These are phyloP conservation scores for mouse (Mus musculus) DNA, from an alignment of 2,113 vertebrate genomes.

Conservation along the genomic window GRCm39 chr14:76357001-76357500, in stretches of 20 bases:
- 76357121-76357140: neutral
- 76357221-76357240: neutral
- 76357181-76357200: neutral
- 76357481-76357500: neutral
- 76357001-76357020: neutral
- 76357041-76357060: neutral
- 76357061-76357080: neutral
- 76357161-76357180: neutral
- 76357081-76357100: neutral
- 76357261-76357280: neutral
- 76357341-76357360: neutral
- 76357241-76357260: neutral
- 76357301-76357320: neutral
- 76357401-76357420: neutral
- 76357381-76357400: neutral
- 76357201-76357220: neutral
- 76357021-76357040: conserved; percentile 48
- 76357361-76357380: neutral
- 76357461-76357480: neutral
- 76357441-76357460: neutral
- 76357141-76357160: neutral
- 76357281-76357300: neutral
- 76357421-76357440: neutral
- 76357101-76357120: neutral
- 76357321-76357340: neutral